These are phyloP conservation scores for Petroica traversi DNA, from an alignment of 2,113 vertebrate species.

Conservation along the genomic window DNA sequence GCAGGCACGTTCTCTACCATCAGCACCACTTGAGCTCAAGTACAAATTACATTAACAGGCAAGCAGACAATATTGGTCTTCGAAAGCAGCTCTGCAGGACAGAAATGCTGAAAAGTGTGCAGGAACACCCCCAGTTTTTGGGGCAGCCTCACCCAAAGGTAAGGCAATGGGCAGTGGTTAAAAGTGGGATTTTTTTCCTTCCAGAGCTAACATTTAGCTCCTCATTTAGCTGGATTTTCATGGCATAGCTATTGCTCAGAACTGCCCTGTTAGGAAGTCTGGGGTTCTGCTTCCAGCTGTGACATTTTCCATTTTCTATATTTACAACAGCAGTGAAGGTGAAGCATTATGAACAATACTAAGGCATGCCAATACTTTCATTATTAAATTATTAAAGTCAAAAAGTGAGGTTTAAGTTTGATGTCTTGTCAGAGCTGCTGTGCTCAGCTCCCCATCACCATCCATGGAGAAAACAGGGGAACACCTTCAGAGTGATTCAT, in stretches of 20 bases:
- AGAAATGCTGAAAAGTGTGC: background rate
- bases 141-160: background rate
- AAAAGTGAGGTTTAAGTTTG: background rate
- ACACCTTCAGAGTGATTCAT: slow-evolving; percentile 39
- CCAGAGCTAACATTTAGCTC: background rate
- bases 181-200: background rate
- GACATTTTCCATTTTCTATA: background rate
- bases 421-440: background rate
- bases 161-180: background rate
- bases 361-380: background rate
- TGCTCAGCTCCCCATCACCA: background rate
- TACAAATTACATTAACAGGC: background rate
- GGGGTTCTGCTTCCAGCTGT: background rate
- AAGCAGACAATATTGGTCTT: background rate
- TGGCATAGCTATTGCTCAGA: background rate
- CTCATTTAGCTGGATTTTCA: background rate
- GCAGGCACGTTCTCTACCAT: background rate
- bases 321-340: background rate
- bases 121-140: background rate
- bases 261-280: background rate
- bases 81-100: background rate
- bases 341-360: background rate
- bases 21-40: background rate
- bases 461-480: background rate
- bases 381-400: background rate